Conservation (phyloP, 2,888 invertebrate genomes). For the Lumbricus terrestris region DNA sequence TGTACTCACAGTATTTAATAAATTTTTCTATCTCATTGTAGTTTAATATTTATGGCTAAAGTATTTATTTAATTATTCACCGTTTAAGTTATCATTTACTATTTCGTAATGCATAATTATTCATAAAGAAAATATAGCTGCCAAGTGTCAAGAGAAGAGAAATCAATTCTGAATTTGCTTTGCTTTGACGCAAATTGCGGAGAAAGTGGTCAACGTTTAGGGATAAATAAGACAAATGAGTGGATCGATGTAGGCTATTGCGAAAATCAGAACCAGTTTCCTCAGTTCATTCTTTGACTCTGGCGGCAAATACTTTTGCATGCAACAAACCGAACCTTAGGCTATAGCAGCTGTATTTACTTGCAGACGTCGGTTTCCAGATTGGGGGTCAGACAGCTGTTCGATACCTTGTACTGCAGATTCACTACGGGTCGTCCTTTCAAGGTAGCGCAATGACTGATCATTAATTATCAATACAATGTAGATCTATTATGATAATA, state of each 20-base stretch:
- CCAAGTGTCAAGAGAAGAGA: too few species aligned
- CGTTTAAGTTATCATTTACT: too few species aligned
- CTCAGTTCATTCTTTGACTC: neutral
- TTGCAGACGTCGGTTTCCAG: slow-evolving; percentile 76
- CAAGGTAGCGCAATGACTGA: neutral
- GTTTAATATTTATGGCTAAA: neutral
- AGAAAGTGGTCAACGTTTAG: neutral
- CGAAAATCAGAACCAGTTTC: neutral
- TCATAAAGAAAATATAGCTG: neutral
- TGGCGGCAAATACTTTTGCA: too few species aligned
- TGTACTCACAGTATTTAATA: neutral
- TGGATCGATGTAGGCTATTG: neutral
- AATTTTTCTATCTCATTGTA: neutral
- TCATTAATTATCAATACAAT: neutral
- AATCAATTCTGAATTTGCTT: neutral
- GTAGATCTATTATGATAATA: neutral
- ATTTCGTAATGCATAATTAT: neutral
- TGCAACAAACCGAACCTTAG: too few species aligned
- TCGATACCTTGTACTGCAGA: slow-evolving; percentile 87
- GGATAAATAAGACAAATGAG: neutral
- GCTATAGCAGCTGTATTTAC: slow-evolving; percentile 39
- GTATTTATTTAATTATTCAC: neutral
- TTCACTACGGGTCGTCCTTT: slow-evolving; percentile 69
- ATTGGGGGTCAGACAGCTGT: slow-evolving; percentile 78
- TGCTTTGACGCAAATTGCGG: neutral